These are phyloP conservation scores for Temnopleurus reevesii DNA, from an alignment of 53 echinoderm and acorn worm species.

Conservation along the genomic window DNA sequence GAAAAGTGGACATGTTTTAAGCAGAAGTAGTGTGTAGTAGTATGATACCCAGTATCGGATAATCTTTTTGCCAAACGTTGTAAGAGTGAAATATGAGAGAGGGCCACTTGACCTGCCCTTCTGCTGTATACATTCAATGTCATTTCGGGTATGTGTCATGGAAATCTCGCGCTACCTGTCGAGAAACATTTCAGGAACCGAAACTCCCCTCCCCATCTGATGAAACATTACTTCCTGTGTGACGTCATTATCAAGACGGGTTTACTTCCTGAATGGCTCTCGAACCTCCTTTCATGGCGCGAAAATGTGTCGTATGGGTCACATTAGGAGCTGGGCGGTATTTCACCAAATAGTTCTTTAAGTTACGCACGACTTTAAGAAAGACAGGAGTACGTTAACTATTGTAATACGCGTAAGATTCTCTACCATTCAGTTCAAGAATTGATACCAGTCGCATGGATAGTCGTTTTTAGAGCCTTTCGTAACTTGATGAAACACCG, in stretches of 20 bases:
- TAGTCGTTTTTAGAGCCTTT: too few species aligned
- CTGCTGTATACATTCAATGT: background rate
- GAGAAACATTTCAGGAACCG: background rate
- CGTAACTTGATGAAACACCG: too few species aligned
- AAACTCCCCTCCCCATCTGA: background rate
- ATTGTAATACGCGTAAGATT: too few species aligned
- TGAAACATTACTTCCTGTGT: slow-evolving; percentile 12
- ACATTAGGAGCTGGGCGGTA: background rate
- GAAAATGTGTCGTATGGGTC: background rate
- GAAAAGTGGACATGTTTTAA: too few species aligned
- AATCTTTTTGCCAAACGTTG: too few species aligned
- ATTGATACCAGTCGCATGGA: too few species aligned
- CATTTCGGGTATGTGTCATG: background rate
- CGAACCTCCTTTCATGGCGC: background rate
- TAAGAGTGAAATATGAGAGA: background rate
- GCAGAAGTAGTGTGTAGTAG: too few species aligned
- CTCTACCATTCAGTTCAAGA: too few species aligned
- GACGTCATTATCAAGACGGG: background rate
- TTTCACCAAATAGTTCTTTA: too few species aligned
- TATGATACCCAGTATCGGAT: too few species aligned
- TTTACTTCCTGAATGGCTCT: background rate
- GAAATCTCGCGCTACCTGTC: background rate
- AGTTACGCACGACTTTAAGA: too few species aligned
- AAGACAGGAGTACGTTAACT: too few species aligned
- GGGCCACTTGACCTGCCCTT: background rate